Evolutionary conservation across 2,888 invertebrate species (phyloP).

Genomic region (Diarsia rubi): DNA sequence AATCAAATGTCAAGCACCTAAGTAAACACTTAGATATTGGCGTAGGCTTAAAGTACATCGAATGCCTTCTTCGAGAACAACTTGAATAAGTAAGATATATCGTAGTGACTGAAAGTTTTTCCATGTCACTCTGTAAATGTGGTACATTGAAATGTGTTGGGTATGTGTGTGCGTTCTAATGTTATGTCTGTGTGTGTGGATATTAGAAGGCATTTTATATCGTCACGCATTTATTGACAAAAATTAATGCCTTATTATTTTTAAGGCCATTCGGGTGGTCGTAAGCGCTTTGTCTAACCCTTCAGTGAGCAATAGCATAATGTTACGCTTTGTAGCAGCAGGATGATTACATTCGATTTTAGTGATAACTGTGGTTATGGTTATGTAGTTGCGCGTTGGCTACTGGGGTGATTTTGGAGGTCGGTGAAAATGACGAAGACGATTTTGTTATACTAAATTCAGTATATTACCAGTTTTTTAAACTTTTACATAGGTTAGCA

Average conservation of each 20-base stretch:
- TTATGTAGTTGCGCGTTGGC: no score
- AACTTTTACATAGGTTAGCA: no score
- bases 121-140: constrained; percentile 44
- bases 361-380: background rate
- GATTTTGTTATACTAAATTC: no score
- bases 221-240: background rate
- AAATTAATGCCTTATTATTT: background rate
- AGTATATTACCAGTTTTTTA: no score
- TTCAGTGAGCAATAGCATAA: background rate
- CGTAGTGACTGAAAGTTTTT: constrained; percentile 49
- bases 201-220: background rate
- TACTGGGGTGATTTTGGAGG: no score
- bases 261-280: no score
- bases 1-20: constrained; percentile 31
- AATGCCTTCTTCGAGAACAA: constrained; percentile 42
- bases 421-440: no score
- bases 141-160: background rate
- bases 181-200: background rate
- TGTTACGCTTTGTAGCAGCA: background rate
- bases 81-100: constrained; percentile 52
- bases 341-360: background rate
- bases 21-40: constrained; percentile 2
- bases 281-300: background rate
- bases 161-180: background rate
- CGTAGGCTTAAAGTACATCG: constrained; percentile 18